Conservation (phyloP, 64 coral and sea anemone genomes). For the Porites australiensis region DNA sequence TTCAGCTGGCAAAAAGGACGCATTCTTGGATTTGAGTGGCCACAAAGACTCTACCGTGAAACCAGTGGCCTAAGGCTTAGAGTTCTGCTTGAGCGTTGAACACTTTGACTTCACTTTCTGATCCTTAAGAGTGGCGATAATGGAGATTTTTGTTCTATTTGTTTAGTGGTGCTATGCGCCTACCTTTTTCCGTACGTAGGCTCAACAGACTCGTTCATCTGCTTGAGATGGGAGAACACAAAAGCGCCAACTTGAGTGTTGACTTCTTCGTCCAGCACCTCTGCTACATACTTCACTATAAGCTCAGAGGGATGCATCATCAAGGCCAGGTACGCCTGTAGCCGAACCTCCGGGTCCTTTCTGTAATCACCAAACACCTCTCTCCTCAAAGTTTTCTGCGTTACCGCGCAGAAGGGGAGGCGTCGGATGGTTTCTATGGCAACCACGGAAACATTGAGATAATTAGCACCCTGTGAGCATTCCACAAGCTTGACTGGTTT, state of each 20-base stretch:
- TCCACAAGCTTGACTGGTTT: constrained; percentile 35
- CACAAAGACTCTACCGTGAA: no score
- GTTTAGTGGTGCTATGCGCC: not conserved
- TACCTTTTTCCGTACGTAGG: constrained; percentile 56
- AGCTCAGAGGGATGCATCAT: constrained; percentile 61
- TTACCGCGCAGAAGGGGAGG: constrained; percentile 29
- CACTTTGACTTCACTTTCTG: no score
- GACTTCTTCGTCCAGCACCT: constrained; percentile 64
- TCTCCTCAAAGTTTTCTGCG: constrained; percentile 30
- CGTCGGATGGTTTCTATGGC: constrained; percentile 67
- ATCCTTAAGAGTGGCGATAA: no score
- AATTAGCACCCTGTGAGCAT: constrained; percentile 74
- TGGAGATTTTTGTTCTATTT: no score
- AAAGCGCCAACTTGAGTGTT: constrained; percentile 85
- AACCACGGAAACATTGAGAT: constrained; percentile 68
- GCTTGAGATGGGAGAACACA: constrained; percentile 71
- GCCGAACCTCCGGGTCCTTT: constrained; percentile 67
- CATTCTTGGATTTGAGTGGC: no score
- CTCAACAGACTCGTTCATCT: constrained; percentile 76
- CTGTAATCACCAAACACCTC: constrained; percentile 50
- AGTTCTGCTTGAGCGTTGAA: no score
- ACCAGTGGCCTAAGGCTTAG: no score
- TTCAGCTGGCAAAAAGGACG: no score
- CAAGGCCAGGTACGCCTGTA: constrained; percentile 71
- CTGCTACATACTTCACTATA: constrained; percentile 14